A percentile compares a stretch with the other conserved stretches of the same genome.
These are phyloP conservation scores for Procapra przewalskii DNA, from an alignment of 2,113 vertebrate species.

Conservation along the genomic window DNA sequence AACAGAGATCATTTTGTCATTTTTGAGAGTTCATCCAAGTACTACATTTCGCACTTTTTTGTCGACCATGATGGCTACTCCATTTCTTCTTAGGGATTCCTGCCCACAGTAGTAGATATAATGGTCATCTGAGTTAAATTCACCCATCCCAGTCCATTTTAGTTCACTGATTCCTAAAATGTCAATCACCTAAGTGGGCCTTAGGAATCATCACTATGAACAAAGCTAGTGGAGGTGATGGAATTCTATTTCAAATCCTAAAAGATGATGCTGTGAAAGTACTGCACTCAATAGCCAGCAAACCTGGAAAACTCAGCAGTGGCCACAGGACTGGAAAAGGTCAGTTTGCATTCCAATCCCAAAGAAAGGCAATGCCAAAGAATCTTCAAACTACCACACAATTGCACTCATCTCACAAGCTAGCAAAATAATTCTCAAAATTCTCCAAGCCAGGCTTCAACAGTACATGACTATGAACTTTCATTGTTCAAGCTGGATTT, in stretches of 20 bases:
- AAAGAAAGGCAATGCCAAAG: not conserved
- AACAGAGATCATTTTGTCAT: not conserved
- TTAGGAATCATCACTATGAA: not conserved
- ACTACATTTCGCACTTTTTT: not conserved
- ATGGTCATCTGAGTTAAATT: not conserved
- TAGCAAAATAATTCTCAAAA: not conserved
- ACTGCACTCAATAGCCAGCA: not conserved
- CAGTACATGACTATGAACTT: not conserved
- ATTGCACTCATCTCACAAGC: not conserved
- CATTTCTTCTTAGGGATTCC: not conserved
- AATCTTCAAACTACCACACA: not conserved
- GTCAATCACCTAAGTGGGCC: not conserved
- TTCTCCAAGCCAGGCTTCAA: not conserved
- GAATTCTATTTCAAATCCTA: not conserved
- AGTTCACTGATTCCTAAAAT: not conserved
- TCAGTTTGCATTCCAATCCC: not conserved
- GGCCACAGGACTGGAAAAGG: not conserved
- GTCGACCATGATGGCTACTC: not conserved
- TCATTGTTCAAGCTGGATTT: not conserved
- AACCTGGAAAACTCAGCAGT: not conserved
- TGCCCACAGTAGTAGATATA: not conserved
- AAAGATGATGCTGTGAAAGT: not conserved
- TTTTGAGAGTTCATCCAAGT: not conserved
- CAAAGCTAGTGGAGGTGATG: not conserved
- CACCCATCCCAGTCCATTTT: not conserved